Evolutionary conservation across 2,113 vertebrate genomes (phyloP), one percentile per base, ranked within the genome.

Genomic region (Motacilla alba): DNA sequence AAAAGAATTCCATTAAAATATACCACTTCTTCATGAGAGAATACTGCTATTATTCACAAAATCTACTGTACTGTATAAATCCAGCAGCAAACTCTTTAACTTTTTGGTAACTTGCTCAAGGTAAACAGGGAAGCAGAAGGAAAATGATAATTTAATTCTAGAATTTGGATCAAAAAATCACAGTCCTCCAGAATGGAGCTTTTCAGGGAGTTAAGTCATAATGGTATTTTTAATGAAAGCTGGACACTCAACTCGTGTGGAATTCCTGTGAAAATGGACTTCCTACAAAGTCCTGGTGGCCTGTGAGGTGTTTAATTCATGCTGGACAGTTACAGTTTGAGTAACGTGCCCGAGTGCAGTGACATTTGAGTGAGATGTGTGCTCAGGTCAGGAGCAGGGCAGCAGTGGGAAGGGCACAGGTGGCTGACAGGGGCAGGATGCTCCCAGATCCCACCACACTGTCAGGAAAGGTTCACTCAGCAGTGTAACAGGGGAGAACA

Each of bases 1-100:
- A 97, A 96, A 93, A 95, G 89, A 95, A 97, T 93, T 91, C 78
- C 94, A 93, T 97, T 95, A 96, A 95, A 97, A 96, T 97, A 96
- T 87, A 96, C 87, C 93, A 95, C 91, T 95, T 97, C 76, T 96
- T 94, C 87, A 91, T 94, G 95, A 94, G 91, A 96, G 95, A 96
- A 96, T 97, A 96, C 95, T 95, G 91, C 93, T 93, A 90, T 94
- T 93, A 96, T 95, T 96, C 95, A 96, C 94, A 97, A 97, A 95
- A 93, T 91, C 93, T 96, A 96, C 90, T 63, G 55, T 87, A 95
- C 44, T 80, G 85, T 91, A 90, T 94, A 95, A 94, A 96, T 55
- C 94, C 95, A 96, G 94, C 89, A 96, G 93, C 95, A 97, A 96
- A 93, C 94, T 83, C 56, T 89, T 63, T 27, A 88, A 80, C 73